phyloP scores from a whole-genome alignment of 2,113 vertebrate species.

The Meleagris gallopavo region DNA sequence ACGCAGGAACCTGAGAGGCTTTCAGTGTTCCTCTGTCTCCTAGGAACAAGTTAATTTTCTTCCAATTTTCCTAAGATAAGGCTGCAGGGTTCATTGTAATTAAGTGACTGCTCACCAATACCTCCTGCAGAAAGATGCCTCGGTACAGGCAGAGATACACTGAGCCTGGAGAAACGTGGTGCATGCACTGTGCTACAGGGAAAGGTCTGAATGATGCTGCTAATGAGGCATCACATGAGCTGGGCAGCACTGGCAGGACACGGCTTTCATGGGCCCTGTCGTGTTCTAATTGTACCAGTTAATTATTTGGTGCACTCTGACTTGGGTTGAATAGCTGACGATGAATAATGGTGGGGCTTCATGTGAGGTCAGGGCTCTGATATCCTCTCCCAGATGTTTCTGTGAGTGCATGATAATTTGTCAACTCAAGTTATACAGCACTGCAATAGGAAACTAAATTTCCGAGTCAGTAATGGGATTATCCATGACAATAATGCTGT shows the following conservation, averaged over 20 bases:
- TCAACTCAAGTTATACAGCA: background rate
- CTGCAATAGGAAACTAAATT: background rate
- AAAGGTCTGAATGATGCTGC: background rate
- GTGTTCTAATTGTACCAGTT: background rate
- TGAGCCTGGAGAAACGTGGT: background rate
- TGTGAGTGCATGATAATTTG: background rate
- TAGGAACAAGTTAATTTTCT: background rate
- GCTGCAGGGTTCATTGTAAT: background rate
- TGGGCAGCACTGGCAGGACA: background rate
- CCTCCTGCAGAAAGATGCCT: background rate
- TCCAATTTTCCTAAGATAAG: background rate
- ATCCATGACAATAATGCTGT: background rate
- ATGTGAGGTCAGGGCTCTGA: background rate
- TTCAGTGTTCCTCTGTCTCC: background rate
- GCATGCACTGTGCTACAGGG: background rate
- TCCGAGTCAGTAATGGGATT: background rate
- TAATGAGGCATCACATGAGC: fast-evolving
- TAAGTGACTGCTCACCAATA: background rate
- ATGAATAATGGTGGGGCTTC: fast-evolving
- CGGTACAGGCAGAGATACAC: background rate
- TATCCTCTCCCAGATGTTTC: background rate
- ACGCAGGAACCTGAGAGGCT: background rate
- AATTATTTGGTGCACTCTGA: background rate
- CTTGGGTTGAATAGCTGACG: background rate
- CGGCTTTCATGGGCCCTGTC: background rate